A percentile compares a stretch with the other conserved stretches of the same genome.
Evolutionary conservation across 2,888 invertebrate genomes (phyloP).

Genomic region (Ichneumoninae sp.): DNA sequence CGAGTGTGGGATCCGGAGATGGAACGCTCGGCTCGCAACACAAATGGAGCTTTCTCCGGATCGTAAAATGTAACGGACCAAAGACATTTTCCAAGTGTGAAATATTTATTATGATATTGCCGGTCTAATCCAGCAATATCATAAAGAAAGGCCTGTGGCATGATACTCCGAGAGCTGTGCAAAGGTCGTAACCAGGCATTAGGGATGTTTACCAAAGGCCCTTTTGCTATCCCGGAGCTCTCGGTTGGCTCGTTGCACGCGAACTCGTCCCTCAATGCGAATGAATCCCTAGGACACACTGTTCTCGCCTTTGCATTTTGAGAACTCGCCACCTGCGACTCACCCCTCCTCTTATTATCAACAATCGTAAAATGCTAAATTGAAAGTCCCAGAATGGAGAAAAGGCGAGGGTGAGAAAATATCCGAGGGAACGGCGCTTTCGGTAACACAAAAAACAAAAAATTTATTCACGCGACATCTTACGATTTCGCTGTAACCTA

Average conservation of each 20-base stretch:
- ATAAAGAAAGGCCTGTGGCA: constrained; percentile 81
- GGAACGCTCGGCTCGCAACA: constrained; percentile 31
- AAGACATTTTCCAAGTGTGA: constrained; percentile 83
- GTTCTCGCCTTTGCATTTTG: constrained; percentile 57
- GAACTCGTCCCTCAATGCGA: constrained; percentile 65
- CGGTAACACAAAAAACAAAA: constrained; percentile 11
- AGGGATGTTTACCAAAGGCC: constrained; percentile 84
- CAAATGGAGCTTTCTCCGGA: constrained; percentile 13
- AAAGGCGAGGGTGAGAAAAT: constrained; percentile 69
- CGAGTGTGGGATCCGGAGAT: constrained; percentile 34
- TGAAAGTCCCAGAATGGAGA: constrained; percentile 79
- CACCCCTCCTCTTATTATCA: constrained; percentile 82
- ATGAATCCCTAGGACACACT: constrained; percentile 65
- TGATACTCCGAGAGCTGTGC: constrained; percentile 69
- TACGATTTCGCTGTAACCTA: constrained; percentile 17
- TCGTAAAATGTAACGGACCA: constrained; percentile 82
- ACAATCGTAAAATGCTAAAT: constrained; percentile 84
- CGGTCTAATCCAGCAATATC: constrained; percentile 84
- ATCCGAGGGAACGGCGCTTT: constrained; percentile 59
- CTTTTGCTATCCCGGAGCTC: constrained; percentile 69
- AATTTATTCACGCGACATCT: constrained; percentile 16
- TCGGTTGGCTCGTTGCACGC: constrained; percentile 68
- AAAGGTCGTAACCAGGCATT: constrained; percentile 84
- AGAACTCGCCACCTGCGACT: constrained; percentile 80
- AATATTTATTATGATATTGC: constrained; percentile 77